Percentiles rank a stretch among this genome's conserved stretches.
Conservation (phyloP, 2,797 vertebrate species). For the Phoebastria nigripes region DNA sequence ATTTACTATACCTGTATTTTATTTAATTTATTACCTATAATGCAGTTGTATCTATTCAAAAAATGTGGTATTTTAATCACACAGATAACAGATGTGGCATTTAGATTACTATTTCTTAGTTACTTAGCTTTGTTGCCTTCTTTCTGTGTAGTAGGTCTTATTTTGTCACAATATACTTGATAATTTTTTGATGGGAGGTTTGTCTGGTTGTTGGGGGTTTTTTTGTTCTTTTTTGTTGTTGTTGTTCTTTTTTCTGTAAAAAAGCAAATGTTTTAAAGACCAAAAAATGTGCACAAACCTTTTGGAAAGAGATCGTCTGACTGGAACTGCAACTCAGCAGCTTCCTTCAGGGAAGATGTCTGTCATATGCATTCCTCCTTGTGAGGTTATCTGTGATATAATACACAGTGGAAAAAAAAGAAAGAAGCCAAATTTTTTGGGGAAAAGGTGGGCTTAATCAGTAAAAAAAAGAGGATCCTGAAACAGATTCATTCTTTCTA, state of each 20-base stretch:
- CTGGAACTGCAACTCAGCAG: neutral
- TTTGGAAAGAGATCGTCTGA: neutral
- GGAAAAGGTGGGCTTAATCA: neutral
- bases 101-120: neutral
- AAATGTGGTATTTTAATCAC: neutral
- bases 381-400: neutral
- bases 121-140: neutral
- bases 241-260: neutral
- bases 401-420: fast-evolving
- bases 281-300: neutral
- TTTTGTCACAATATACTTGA: neutral
- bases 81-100: neutral
- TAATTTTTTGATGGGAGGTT: neutral
- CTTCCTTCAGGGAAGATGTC: neutral
- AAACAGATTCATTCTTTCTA: neutral
- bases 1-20: neutral
- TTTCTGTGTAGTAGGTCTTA: neutral
- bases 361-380: neutral
- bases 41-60: neutral
- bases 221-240: too few species aligned
- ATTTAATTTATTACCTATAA: neutral
- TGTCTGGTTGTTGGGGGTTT: fast-evolving
- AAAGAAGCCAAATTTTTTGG: fast-evolving
- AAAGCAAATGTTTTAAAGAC: neutral
- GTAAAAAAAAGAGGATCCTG: neutral